Evolutionary conservation across 2,888 invertebrate species (phyloP), one percentile per base, ranked within the genome.

Genomic region (Eumerus sabulonum): DNA sequence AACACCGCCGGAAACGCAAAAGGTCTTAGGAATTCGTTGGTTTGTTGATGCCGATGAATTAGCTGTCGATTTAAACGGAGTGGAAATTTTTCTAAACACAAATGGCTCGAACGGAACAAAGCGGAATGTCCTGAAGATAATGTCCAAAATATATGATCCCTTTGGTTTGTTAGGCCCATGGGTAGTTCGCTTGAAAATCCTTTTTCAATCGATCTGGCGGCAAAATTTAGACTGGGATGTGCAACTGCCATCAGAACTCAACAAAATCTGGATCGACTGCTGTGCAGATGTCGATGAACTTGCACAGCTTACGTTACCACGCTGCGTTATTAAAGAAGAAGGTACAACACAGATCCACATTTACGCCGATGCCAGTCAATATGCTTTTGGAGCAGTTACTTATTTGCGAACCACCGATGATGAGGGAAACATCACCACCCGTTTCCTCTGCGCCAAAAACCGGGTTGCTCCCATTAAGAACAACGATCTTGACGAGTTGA

Each of bases 141-240:
- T 53, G 64, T 45, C 45, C 0, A 54, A 54, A 36, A 38, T 66
- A 48, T 67, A 50, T 57, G 67, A 67, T 57, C 67, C 67, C 13
- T 57, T 57, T 57, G 67, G 67, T 14, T 35, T 67, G 44, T 14
- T 59, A 59, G 36, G 50, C 18, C 57, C 44, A n/a, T 70, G 27
- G 38, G 16, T 45, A 13, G 40, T 70, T 40, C 60, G 45, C 1
- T 27, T 53, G 40, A 68, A n/a, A n/a, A n/a, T n/a, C n/a, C n/a
- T n/a, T n/a, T n/a, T n/a, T n/a, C n/a, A n/a, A 51, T 42, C 48
- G 13, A 59, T 68, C 19, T 59, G 59, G 67, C 44, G 67, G 0
- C 57, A 44, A 44, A 59, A 68, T 14, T n/a, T 59, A 27, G 36
- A 53, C 12, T 68, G 59, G 51, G 45, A 68, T 16, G 38, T 44